A percentile compares a stretch with the other conserved stretches of the same genome.
phyloP scores from a whole-genome alignment of 2,113 vertebrate genomes.

The Ameiurus melas region DNA sequence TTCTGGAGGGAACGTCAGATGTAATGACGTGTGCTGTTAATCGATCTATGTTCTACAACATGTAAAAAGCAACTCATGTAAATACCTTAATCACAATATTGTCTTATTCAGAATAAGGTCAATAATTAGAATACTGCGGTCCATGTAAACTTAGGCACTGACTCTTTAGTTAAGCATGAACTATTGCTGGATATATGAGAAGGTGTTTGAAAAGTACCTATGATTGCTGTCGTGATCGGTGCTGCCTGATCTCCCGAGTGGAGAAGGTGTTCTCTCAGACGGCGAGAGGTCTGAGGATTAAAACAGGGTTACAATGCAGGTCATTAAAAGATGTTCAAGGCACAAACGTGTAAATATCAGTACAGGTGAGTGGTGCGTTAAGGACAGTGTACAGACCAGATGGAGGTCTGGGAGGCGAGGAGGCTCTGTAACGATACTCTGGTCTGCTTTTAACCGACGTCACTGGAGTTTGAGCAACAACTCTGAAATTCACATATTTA shows the following conservation, averaged over 20 bases:
- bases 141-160: not conserved
- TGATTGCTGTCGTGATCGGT: conserved; percentile 57
- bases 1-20: no score
- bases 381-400: conserved; percentile 57
- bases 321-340: not conserved
- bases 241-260: conserved; percentile 70
- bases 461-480: conserved; percentile 50
- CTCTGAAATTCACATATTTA: conserved; percentile 52
- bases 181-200: not conserved
- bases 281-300: conserved; percentile 66
- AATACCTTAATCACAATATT: no score
- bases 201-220: conserved; percentile 56
- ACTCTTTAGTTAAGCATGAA: not conserved
- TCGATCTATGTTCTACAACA: no score
- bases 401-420: conserved; percentile 54
- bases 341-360: not conserved
- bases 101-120: no score
- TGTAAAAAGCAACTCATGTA: no score
- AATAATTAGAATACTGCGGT: no score
- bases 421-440: conserved; percentile 46
- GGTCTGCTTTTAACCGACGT: conserved; percentile 46
- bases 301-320: not conserved
- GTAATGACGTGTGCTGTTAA: no score
- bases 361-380: not conserved
- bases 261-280: conserved; percentile 63